Conservation (phyloP, 2,888 invertebrate species). For the Platycheirus rosarum region DNA sequence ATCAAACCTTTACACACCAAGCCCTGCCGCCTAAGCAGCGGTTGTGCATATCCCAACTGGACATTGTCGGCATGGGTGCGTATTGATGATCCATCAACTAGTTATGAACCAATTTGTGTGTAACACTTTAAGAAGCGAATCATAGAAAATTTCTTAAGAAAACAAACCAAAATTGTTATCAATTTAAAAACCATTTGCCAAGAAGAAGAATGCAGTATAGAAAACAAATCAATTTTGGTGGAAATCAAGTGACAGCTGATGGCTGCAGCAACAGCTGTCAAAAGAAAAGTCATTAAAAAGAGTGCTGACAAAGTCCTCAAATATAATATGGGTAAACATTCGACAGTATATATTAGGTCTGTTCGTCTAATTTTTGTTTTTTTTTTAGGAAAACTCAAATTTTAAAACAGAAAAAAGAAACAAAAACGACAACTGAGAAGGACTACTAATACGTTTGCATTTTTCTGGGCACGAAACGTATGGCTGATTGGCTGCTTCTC, state of each 20-base stretch:
- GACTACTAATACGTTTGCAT: too few species aligned
- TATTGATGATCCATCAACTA: conserved; percentile 86
- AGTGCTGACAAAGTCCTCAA: conserved; percentile 26
- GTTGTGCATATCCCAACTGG: conserved; percentile 90
- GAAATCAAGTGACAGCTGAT: neutral
- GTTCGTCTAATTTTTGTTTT: too few species aligned
- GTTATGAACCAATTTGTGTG: conserved; percentile 34
- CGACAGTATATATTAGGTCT: too few species aligned
- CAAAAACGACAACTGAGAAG: too few species aligned
- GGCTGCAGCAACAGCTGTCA: neutral
- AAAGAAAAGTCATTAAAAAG: neutral
- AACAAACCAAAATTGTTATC: conserved; percentile 18
- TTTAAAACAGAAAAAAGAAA: too few species aligned
- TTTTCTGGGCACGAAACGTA: too few species aligned
- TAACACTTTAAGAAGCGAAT: neutral
- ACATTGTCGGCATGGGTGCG: conserved; percentile 83
- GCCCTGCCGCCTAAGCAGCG: conserved; percentile 92
- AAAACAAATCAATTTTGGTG: conserved; percentile 17
- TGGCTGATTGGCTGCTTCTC: too few species aligned
- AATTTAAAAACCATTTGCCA: conserved; percentile 8
- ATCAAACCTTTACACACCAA: conserved; percentile 90
- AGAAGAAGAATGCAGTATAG: neutral
- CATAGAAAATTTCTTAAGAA: conserved; percentile 4
- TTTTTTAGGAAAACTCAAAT: too few species aligned
- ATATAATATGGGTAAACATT: too few species aligned